Evolutionary conservation across 2,888 invertebrate species (phyloP).

Genomic region (Allophyes oxyacanthae): DNA sequence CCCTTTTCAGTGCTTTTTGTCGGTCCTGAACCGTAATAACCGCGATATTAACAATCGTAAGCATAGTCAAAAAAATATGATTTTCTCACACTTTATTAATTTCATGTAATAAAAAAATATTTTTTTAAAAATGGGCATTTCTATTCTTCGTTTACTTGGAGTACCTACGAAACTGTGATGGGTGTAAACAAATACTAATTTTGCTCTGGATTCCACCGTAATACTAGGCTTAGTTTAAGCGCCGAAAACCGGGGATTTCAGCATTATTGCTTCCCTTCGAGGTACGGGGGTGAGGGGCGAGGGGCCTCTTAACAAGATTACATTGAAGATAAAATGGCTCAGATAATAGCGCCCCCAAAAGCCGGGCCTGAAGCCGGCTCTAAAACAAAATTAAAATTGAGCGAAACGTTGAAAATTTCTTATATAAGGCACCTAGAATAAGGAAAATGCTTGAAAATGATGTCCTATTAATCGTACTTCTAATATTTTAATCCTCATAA

Average conservation of each 20-base stretch:
- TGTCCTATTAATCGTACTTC: too few relatives aligned
- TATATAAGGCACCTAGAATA: conserved; percentile 3
- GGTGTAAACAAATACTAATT: conserved; percentile 69
- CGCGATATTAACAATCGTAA: too few relatives aligned
- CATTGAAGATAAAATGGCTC: conserved; percentile 86
- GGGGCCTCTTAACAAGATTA: conserved; percentile 88
- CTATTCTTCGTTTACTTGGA: too few relatives aligned
- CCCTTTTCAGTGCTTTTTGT: too few relatives aligned
- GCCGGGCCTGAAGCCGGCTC: conserved; percentile 71
- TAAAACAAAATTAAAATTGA: conserved; percentile 85
- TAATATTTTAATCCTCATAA: too few relatives aligned
- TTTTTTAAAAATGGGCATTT: too few relatives aligned
- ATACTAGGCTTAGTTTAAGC: conserved; percentile 83
- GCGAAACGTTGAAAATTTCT: conserved; percentile 55
- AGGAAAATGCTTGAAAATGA: too few relatives aligned
- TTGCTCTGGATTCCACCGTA: conserved; percentile 75
- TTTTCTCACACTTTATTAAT: too few relatives aligned
- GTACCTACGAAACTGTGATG: conserved; percentile 17
- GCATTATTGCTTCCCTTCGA: conserved; percentile 80
- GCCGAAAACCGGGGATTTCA: conserved; percentile 85
- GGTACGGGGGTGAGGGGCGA: conserved; percentile 58
- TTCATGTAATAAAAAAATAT: too few relatives aligned
- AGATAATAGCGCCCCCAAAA: conserved; percentile 85
- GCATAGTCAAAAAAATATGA: too few relatives aligned
- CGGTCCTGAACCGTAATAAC: too few relatives aligned